Percentiles rank a stretch among this genome's conserved stretches.
Evolutionary conservation across 1,140 invertebrate genomes (phyloP).

Genomic region (Melanaphis sacchari): DNA sequence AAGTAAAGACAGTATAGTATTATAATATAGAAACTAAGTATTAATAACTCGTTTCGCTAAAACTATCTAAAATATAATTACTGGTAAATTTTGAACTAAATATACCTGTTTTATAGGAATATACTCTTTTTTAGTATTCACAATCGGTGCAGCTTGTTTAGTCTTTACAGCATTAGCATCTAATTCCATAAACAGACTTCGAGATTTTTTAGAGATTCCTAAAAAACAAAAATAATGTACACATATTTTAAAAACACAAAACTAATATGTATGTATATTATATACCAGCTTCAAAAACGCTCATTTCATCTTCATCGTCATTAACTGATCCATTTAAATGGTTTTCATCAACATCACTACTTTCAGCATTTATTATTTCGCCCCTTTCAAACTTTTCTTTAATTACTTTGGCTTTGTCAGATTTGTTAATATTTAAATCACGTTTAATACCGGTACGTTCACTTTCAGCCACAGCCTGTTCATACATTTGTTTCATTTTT

Average conservation of each 20-base stretch:
- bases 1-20: not conserved
- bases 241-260: not conserved
- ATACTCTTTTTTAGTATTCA: conserved; percentile 37
- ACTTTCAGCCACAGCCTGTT: conserved; percentile 84
- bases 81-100: not conserved
- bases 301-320: conserved; percentile 75
- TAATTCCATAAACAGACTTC: conserved; percentile 83
- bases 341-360: conserved; percentile 67
- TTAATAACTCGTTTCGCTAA: not conserved
- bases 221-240: not conserved
- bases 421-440: conserved; percentile 65
- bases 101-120: conserved; percentile 40
- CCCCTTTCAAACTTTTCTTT: conserved; percentile 87
- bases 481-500: conserved; percentile 90
- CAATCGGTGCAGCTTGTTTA: not conserved
- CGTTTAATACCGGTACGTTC: conserved; percentile 70
- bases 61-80: not conserved
- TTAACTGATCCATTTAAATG: conserved; percentile 64
- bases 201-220: conserved; percentile 87
- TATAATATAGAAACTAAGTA: not conserved
- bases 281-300: conserved; percentile 83
- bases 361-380: conserved; percentile 67
- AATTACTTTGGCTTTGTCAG: conserved; percentile 73
- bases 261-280: conserved; percentile 58
- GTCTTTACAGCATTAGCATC: conserved; percentile 68